These are phyloP conservation scores for Boleophthalmus pectinirostris DNA, from an alignment of 2,113 vertebrate genomes.

Conservation along the genomic window DNA sequence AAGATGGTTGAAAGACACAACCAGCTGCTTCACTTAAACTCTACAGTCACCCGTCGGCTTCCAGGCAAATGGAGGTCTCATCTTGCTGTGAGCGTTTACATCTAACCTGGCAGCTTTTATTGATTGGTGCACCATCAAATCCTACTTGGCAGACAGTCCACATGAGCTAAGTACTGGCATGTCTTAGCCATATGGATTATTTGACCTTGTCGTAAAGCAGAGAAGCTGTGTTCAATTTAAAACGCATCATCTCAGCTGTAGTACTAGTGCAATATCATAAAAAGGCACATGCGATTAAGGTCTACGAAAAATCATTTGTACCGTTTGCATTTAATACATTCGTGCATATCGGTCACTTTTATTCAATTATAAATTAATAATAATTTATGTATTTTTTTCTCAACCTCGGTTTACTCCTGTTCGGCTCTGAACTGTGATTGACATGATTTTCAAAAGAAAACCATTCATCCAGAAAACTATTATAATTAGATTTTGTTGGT, in stretches of 20 bases:
- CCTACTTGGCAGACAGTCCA: conserved; percentile 3
- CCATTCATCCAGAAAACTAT: background rate
- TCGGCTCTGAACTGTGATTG: no score
- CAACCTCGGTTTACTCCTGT: no score
- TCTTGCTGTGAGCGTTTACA: background rate
- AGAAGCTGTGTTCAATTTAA: conserved; percentile 20
- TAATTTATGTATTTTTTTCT: no score
- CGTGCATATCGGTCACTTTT: background rate
- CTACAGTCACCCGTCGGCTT: conserved; percentile 1
- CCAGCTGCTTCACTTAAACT: conserved; percentile 15
- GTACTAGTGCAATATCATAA: background rate
- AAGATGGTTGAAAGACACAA: conserved; percentile 19
- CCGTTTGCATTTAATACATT: background rate
- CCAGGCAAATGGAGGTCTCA: background rate
- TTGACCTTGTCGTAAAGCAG: conserved; percentile 15
- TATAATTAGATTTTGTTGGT: background rate
- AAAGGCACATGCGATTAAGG: background rate
- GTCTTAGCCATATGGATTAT: conserved; percentile 26
- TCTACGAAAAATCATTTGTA: background rate
- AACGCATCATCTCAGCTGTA: conserved; percentile 9
- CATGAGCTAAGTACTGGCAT: conserved; percentile 11
- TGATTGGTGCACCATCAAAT: conserved; percentile 18
- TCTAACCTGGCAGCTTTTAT: conserved; percentile 18
- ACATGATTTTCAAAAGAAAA: background rate
- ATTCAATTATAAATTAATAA: no score